Conservation (phyloP, 2,113 vertebrate species). For the Malurus alboscapulatus region DNA sequence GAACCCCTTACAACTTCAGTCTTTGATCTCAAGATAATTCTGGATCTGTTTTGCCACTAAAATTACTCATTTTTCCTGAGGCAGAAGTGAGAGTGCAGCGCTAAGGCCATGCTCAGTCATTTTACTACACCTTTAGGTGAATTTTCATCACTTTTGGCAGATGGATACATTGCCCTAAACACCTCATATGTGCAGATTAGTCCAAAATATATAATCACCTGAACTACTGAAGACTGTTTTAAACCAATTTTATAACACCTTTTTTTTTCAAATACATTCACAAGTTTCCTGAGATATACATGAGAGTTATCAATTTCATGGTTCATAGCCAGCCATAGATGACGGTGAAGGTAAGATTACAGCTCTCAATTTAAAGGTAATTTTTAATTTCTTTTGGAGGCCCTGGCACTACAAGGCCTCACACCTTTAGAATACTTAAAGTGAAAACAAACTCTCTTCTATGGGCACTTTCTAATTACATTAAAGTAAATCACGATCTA, state of each 20-base stretch:
- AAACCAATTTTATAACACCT: background rate
- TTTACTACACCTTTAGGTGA: background rate
- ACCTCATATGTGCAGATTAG: background rate
- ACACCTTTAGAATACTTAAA: background rate
- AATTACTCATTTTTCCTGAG: background rate
- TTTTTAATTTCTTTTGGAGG: background rate
- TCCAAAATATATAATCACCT: background rate
- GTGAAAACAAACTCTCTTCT: constrained; percentile 1
- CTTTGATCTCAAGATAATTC: constrained; percentile 1
- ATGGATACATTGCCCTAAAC: background rate
- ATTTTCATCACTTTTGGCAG: background rate
- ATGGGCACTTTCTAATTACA: background rate
- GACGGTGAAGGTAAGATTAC: background rate
- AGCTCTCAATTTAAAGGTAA: background rate
- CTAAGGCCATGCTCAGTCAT: background rate
- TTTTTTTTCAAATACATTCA: background rate
- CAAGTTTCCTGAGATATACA: background rate
- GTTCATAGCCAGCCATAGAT: background rate
- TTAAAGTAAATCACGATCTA: constrained; percentile 13
- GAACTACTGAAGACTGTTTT: background rate
- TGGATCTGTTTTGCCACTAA: background rate
- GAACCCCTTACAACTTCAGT: background rate
- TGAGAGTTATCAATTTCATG: background rate
- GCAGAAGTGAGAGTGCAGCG: background rate
- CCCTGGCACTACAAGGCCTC: background rate